Conservation (phyloP, 2,113 vertebrate genomes). For the Meriones unguiculatus region DNA sequence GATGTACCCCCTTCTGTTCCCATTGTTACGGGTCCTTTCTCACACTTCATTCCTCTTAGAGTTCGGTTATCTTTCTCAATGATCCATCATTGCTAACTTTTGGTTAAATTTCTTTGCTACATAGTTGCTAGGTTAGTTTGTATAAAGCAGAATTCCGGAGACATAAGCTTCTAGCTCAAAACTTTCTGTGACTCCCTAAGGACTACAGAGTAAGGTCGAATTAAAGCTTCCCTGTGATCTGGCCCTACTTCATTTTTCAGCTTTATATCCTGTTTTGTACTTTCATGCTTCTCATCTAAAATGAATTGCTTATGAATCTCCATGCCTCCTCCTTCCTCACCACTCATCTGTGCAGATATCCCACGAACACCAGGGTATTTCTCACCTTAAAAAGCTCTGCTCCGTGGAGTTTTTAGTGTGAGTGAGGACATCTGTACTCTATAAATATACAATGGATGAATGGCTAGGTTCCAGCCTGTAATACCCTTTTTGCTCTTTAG, state of each 20-base stretch:
- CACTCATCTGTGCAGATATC: background rate
- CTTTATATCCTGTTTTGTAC: background rate
- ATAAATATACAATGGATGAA: conserved; percentile 1
- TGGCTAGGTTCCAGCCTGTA: background rate
- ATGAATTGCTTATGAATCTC: background rate
- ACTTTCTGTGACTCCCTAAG: background rate
- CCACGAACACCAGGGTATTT: background rate
- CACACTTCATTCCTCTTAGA: background rate
- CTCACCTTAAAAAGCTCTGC: conserved; percentile 20
- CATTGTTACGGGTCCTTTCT: background rate
- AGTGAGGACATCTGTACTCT: conserved; percentile 28
- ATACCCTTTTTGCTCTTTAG: background rate
- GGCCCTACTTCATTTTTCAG: background rate
- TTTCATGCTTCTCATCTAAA: background rate
- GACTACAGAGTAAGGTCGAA: background rate
- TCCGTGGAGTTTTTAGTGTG: background rate
- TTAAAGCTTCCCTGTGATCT: conserved; percentile 15
- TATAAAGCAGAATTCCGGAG: conserved; percentile 14
- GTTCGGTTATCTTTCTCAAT: background rate
- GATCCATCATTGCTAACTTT: background rate
- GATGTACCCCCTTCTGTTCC: background rate
- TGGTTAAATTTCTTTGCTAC: background rate
- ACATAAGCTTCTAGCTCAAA: background rate
- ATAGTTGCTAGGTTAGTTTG: conserved; percentile 20
- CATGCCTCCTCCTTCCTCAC: background rate